Evolutionary conservation across 37 sponge, comb jelly and placozoan species (phyloP).

Genomic region (Haliclona indistincta): DNA sequence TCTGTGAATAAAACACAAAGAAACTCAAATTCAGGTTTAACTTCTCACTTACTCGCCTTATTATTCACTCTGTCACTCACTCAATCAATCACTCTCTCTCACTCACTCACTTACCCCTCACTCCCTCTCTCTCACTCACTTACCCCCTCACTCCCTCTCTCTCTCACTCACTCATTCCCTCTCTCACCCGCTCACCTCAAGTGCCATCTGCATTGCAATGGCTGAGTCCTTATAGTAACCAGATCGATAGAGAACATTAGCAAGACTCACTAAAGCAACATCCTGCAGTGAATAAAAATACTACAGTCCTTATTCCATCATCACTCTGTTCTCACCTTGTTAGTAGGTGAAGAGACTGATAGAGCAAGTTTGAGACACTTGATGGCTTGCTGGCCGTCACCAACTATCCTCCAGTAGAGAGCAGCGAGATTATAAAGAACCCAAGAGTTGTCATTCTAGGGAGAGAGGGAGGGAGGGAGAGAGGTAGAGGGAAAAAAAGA

Average conservation of each 20-base stretch:
- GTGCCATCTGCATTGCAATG: constrained; percentile 51
- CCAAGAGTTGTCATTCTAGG: constrained; percentile 66
- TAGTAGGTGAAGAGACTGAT: constrained; percentile 36
- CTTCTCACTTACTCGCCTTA: background rate
- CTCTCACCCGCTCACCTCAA: constrained; percentile 55
- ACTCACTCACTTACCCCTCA: too few species aligned
- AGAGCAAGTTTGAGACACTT: constrained; percentile 70
- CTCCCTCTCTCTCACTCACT: too few species aligned
- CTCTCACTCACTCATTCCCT: background rate
- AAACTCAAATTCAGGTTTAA: too few species aligned
- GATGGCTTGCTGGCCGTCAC: constrained; percentile 62
- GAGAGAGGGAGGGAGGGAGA: too few species aligned
- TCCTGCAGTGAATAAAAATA: constrained; percentile 36
- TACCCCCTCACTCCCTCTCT: background rate
- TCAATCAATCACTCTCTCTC: constrained; percentile 21
- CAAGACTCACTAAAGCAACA: constrained; percentile 78
- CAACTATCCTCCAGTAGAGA: constrained; percentile 84
- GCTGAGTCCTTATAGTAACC: constrained; percentile 68
- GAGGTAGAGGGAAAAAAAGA: too few species aligned
- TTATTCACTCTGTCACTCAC: constrained; percentile 12
- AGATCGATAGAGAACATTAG: constrained; percentile 79
- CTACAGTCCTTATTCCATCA: background rate
- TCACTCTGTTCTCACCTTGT: constrained; percentile 46
- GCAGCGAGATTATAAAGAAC: constrained; percentile 72
- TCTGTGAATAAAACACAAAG: constrained; percentile 21